Evolutionary conservation across 2,888 invertebrate species (phyloP), one percentile per base, ranked within the genome.

Genomic region (Orthonychiurus folsomi): DNA sequence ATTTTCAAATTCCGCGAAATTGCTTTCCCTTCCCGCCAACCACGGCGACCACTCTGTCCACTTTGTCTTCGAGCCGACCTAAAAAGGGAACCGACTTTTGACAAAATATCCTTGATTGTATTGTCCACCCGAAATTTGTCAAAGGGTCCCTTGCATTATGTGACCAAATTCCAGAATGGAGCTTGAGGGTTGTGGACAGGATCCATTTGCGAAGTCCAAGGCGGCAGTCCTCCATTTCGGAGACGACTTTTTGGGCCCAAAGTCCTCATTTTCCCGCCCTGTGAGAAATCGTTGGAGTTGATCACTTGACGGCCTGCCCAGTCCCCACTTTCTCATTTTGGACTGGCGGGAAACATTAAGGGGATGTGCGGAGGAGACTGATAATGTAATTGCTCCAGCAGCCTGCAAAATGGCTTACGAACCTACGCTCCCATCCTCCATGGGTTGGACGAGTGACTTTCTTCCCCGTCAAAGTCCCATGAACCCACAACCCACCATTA

Each of bases 371-470:
- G 15, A 15, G 37, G 37, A n/a, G n/a, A n/a, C n/a, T 37, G 37
- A 37, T 37, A 37, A 37, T 37, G 37, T 37, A 37, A 37, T 37
- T 37, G 37, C 37, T n/a, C n/a, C n/a, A n/a, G n/a, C n/a, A n/a
- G n/a, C n/a, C n/a, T n/a, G n/a, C n/a, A n/a, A n/a, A n/a, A n/a
- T n/a, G n/a, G n/a, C n/a, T n/a, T n/a, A n/a, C n/a, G n/a, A n/a
- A n/a, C n/a, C n/a, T n/a, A n/a, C n/a, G n/a, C n/a, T n/a, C n/a
- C n/a, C n/a, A n/a, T n/a, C n/a, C n/a, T n/a, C n/a, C n/a, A n/a
- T n/a, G n/a, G n/a, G n/a, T n/a, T n/a, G n/a, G n/a, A n/a, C n/a
- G n/a, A n/a, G n/a, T n/a, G n/a, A n/a, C n/a, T n/a, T n/a, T n/a
- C n/a, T n/a, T n/a, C n/a, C n/a, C n/a, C n/a, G n/a, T n/a, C n/a